Evolutionary conservation across 2,888 invertebrate genomes (phyloP).

Genomic region (Cheilosia urbana): DNA sequence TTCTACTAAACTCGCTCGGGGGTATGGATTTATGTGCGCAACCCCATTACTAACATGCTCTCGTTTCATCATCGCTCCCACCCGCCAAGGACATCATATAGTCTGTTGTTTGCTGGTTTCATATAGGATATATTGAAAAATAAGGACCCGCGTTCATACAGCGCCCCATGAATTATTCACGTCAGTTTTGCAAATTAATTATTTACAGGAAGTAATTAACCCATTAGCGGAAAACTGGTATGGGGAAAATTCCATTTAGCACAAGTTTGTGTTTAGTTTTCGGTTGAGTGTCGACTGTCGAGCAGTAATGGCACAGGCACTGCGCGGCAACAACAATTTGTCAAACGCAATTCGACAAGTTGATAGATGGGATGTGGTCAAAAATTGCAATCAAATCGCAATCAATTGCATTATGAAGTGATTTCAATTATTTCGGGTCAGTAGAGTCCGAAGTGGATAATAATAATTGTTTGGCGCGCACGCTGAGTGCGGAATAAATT

Average conservation of each 20-base stretch:
- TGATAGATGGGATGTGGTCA: constrained; percentile 48
- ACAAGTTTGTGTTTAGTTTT: constrained; percentile 13
- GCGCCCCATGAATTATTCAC: constrained; percentile 25
- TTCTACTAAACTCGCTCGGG: constrained; percentile 12
- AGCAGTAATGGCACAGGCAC: background rate
- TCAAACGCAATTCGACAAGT: constrained; percentile 40
- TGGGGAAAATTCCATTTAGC: constrained; percentile 6
- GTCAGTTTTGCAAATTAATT: constrained; percentile 57
- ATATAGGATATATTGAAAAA: background rate
- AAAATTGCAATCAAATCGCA: constrained; percentile 59
- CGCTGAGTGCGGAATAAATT: background rate
- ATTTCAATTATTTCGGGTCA: constrained; percentile 56
- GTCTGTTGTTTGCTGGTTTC: constrained; percentile 8
- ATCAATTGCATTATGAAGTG: constrained; percentile 31
- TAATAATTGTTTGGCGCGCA: constrained; percentile 2
- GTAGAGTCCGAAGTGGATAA: background rate
- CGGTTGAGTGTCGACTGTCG: background rate
- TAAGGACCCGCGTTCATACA: background rate
- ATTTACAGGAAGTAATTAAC: constrained; percentile 72
- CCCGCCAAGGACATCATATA: constrained; percentile 16
- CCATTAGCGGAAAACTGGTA: constrained; percentile 48
- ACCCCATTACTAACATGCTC: constrained; percentile 43
- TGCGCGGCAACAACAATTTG: constrained; percentile 14
- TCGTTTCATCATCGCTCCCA: background rate
- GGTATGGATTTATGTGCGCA: constrained; percentile 19